Percentiles rank a stretch among this genome's conserved stretches.
Evolutionary conservation across 2,888 invertebrate genomes (phyloP).

Genomic region (Empis stercorea): DNA sequence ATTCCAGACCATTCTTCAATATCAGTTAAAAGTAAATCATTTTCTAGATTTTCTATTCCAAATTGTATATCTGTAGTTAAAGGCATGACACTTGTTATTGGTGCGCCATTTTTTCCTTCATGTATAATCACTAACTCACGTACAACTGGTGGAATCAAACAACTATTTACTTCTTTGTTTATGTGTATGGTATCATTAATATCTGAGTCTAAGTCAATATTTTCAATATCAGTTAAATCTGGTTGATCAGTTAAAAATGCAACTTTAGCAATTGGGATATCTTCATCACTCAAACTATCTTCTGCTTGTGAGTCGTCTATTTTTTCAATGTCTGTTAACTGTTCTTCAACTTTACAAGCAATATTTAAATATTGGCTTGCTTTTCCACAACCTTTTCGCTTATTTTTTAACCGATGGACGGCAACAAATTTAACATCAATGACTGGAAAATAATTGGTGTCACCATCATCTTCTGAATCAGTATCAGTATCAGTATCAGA

Average conservation of each 20-base stretch:
- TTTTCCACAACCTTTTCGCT: conserved; percentile 16
- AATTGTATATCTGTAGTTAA: conserved; percentile 31
- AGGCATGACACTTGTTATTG: conserved; percentile 37
- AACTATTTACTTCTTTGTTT: conserved; percentile 15
- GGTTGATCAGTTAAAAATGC: conserved; percentile 26
- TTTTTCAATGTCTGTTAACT: conserved; percentile 38
- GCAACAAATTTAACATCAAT: conserved; percentile 26
- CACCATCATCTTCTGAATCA: conserved; percentile 13
- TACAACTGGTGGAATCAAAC: conserved; percentile 32
- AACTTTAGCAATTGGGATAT: conserved; percentile 26
- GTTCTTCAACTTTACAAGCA: conserved; percentile 24
- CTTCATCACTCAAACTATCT: conserved; percentile 11
- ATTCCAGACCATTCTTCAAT: conserved; percentile 35
- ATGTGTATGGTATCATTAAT: conserved; percentile 9
- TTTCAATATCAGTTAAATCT: conserved; percentile 34
- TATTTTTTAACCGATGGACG: conserved; percentile 1
- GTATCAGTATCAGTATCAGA: conserved; percentile 11
- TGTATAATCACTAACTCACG: conserved; percentile 37
- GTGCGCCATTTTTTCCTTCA: conserved; percentile 34
- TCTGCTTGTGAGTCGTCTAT: conserved; percentile 33
- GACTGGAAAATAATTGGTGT: not conserved
- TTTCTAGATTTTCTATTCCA: conserved; percentile 23
- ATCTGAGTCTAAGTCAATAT: conserved; percentile 20
- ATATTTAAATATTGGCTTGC: conserved; percentile 19
- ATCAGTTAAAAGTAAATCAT: conserved; percentile 24